Evolutionary conservation across 2,113 vertebrate species (phyloP).

Genomic region (Maylandia zebra): DNA sequence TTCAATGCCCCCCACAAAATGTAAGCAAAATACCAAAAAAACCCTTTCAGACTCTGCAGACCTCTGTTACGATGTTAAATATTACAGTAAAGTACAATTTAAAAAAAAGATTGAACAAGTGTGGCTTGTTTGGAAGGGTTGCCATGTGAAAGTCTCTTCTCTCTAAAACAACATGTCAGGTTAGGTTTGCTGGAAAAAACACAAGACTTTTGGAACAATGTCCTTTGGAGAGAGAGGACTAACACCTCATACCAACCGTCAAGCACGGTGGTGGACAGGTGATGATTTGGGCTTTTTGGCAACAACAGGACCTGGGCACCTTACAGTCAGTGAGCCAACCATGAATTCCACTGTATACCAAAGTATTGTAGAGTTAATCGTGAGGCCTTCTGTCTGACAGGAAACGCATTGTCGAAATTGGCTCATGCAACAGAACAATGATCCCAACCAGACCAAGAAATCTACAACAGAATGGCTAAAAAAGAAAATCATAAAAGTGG

Average conservation of each 20-base stretch:
- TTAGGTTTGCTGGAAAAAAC: background rate
- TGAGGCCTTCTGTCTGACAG: background rate
- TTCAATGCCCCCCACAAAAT: background rate
- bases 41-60: background rate
- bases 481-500: background rate
- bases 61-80: background rate
- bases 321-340: background rate
- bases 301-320: background rate
- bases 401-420: background rate
- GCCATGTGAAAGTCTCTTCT: background rate
- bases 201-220: background rate
- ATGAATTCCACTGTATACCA: background rate
- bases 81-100: background rate
- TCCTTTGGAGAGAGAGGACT: background rate
- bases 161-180: background rate
- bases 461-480: background rate
- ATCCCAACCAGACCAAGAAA: background rate
- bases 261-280: background rate
- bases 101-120: background rate
- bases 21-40: background rate
- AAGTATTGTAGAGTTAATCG: background rate
- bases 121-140: background rate
- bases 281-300: background rate
- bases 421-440: background rate
- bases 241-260: background rate